Evolutionary conservation across 92 coral and sea anemone species (phyloP), one percentile per base, ranked within the genome.

Genomic region (Porites divaricata): DNA sequence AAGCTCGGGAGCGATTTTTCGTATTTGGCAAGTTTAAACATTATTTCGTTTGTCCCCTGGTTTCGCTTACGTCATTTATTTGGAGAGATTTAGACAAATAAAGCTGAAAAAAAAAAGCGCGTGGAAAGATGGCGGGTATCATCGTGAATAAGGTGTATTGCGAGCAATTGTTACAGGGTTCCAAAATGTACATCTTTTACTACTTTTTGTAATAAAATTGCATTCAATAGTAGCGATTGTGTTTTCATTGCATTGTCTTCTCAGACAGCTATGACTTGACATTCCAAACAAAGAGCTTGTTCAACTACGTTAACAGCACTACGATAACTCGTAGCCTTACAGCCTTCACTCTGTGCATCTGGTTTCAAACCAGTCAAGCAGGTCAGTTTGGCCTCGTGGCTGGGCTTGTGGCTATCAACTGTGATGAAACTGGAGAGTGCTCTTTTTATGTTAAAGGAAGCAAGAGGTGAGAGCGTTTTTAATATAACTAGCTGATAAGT

Each of bases 301-400:
- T 57, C n/a, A 77, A 77, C 71, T 35, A 41, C 14, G 58, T 49
- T 0, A 77, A 63, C 81, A 77, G 35, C 57, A 22, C 70, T 68
- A 45, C 35, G 1, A 22, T 41, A 57, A 21, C 22, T 35, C 41
- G 63, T 1, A 12, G 8, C 56, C 28, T 77, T 19, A 63, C 20
- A 8, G 81, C 58, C 20, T 12, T 77, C 6, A 77, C 81, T 6
- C 22, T 77, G 16, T 62, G 81, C 25, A 77, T 77, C 5, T 77
- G 81, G 81, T 77, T 77, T 63, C 81, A 77, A 77, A 77, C 81
- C 52, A 21, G 35, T 1, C 81, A 77, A 22, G 50, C 81, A 45
- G 71, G 81, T 20, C 6, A 35, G 11, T 63, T 77, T n/a, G 81
- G 70, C 57, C 71, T 77, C 4, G 71, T 77, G 14, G 59, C 70